These are phyloP conservation scores for Aporophyla lueneburgensis DNA, from an alignment of 2,888 invertebrate genomes.

Conservation along the genomic window DNA sequence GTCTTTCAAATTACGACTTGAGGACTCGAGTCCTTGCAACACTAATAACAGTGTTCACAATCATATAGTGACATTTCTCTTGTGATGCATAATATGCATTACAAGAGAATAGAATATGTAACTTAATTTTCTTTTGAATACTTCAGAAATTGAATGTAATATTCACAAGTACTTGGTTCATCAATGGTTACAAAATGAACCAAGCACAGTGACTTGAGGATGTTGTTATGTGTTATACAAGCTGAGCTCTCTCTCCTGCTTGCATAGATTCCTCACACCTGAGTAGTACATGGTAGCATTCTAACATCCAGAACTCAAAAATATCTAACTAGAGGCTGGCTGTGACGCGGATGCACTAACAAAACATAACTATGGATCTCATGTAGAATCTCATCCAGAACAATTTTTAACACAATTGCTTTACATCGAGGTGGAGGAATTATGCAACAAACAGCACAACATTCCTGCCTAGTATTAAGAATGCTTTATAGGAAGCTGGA, in stretches of 20 bases:
- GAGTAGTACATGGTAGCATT: slow-evolving; percentile 72
- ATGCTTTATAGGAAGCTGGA: slow-evolving; percentile 34
- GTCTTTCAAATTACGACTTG: no score
- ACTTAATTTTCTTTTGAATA: not conserved
- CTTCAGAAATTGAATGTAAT: not conserved
- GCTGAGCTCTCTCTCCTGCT: slow-evolving; percentile 78
- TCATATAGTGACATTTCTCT: no score
- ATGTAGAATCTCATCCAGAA: slow-evolving; percentile 86
- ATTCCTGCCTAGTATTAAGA: slow-evolving; percentile 25
- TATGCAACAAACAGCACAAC: slow-evolving; percentile 70
- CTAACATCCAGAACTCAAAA: slow-evolving; percentile 83
- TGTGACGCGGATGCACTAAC: slow-evolving; percentile 86
- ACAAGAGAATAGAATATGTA: not conserved
- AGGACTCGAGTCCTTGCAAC: no score
- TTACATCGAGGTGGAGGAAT: slow-evolving; percentile 76
- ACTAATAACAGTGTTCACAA: no score
- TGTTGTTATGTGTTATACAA: slow-evolving; percentile 41
- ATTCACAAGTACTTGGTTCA: not conserved
- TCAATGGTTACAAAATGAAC: not conserved
- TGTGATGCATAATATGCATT: not conserved
- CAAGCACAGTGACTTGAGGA: slow-evolving; percentile 43
- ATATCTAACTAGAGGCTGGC: slow-evolving; percentile 81
- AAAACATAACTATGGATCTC: slow-evolving; percentile 79
- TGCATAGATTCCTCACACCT: slow-evolving; percentile 81
- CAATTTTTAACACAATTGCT: slow-evolving; percentile 81